These are phyloP conservation scores for Lasioglossum oenotherae DNA, from an alignment of 2,888 invertebrate species.

Conservation along the genomic window DNA sequence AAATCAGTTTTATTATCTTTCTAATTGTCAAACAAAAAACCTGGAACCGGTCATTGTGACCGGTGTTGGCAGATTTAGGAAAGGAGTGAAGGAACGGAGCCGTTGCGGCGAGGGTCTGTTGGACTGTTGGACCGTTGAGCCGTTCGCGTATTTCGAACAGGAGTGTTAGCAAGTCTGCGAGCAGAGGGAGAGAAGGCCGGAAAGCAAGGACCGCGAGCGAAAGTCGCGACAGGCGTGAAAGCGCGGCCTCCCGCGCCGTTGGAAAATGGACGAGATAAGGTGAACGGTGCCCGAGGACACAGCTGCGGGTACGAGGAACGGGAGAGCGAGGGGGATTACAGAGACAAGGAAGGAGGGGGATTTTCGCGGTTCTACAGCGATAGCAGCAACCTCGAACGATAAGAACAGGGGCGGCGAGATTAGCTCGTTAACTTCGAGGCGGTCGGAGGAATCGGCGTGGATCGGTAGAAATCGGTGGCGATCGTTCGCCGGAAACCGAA, in stretches of 20 bases:
- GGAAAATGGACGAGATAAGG: conserved; percentile 27
- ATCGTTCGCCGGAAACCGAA: conserved; percentile 29
- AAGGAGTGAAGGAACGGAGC: no score
- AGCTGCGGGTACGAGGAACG: not conserved
- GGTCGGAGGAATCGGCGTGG: conserved; percentile 30
- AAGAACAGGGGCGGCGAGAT: not conserved
- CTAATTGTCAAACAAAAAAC: no score
- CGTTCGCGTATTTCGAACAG: not conserved
- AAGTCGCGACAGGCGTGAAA: conserved; percentile 29
- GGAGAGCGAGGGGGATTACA: not conserved
- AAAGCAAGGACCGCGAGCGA: conserved; percentile 27
- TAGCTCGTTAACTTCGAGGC: not conserved
- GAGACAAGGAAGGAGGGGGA: not conserved
- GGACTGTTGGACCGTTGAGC: not conserved
- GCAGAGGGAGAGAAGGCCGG: not conserved
- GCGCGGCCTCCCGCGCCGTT: not conserved
- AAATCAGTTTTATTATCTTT: no score
- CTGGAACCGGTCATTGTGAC: no score
- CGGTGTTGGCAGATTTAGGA: no score
- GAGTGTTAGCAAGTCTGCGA: not conserved
- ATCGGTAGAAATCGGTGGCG: conserved; percentile 46
- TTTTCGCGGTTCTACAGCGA: not conserved
- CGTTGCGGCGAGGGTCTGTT: not conserved
- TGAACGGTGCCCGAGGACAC: not conserved
- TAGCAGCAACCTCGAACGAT: not conserved